These are phyloP conservation scores for Tympanoctomys barrerae DNA, from an alignment of 2,797 vertebrate genomes.

Conservation along the genomic window DNA sequence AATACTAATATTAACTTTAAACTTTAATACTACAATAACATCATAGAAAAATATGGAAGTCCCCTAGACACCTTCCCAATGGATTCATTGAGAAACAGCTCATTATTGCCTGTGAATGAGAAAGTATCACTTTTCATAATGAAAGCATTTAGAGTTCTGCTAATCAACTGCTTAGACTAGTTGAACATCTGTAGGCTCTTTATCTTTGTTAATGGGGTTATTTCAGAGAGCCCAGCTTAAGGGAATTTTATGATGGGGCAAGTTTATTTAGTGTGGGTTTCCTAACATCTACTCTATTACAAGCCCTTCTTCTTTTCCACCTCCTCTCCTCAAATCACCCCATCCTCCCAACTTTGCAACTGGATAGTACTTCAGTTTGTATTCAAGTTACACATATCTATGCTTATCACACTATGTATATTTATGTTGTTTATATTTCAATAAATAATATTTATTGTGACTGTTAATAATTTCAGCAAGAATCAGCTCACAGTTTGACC, in stretches of 20 bases:
- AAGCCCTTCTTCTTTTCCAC: neutral
- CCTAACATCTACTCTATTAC: conserved; percentile 4
- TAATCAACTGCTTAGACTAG: conserved; percentile 69
- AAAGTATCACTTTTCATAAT: conserved; percentile 66
- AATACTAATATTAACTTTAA: conserved; percentile 6
- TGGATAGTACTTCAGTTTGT: conserved; percentile 36
- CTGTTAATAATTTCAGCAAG: conserved; percentile 7
- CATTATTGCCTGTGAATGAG: conserved; percentile 71
- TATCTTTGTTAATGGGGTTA: conserved; percentile 71
- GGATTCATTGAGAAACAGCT: conserved; percentile 61
- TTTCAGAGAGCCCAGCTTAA: conserved; percentile 64
- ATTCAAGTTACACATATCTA: neutral
- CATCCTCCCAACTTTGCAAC: neutral
- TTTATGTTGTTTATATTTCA: neutral
- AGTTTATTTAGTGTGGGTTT: conserved; percentile 63
- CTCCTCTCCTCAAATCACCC: neutral
- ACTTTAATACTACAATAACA: neutral
- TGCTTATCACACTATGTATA: neutral
- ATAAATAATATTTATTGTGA: neutral
- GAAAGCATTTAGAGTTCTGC: conserved; percentile 63
- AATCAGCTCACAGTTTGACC: neutral
- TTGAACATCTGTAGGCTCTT: conserved; percentile 74
- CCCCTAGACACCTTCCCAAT: neutral
- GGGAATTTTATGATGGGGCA: conserved; percentile 70
- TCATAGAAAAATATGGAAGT: conserved; percentile 48